Evolutionary conservation across 2,797 vertebrate species (phyloP).

Genomic region (Cuniculus paca): DNA sequence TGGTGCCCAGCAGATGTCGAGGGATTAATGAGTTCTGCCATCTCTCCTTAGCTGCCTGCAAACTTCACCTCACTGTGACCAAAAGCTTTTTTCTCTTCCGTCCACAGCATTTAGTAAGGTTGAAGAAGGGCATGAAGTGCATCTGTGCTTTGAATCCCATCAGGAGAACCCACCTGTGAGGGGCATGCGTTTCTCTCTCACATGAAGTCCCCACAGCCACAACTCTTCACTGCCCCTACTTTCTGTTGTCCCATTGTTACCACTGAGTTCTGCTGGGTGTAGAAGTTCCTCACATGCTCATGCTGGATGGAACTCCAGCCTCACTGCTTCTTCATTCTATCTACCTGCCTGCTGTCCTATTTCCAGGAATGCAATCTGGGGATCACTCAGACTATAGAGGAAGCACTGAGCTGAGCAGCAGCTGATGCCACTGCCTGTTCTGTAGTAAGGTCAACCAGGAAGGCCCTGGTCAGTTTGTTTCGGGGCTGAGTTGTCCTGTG

Average conservation of each 20-base stretch:
- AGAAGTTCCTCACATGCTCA: not conserved
- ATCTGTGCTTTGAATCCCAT: not conserved
- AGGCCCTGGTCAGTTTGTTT: not conserved
- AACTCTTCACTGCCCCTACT: not conserved
- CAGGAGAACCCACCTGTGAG: not conserved
- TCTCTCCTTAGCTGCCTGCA: not conserved
- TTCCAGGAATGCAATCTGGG: constrained; percentile 11
- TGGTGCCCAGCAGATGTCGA: not conserved
- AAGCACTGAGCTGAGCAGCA: constrained; percentile 17
- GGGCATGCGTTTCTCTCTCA: not conserved
- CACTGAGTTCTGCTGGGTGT: not conserved
- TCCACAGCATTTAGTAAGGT: not conserved
- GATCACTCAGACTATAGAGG: not conserved
- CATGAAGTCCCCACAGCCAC: not conserved
- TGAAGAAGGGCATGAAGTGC: not conserved
- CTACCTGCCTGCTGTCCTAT: not conserved
- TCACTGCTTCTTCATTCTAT: not conserved
- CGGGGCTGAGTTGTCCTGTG: not conserved
- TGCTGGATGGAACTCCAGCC: not conserved
- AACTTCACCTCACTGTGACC: not conserved
- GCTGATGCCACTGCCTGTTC: not conserved
- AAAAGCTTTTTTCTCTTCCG: not conserved
- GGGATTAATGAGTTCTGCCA: not conserved
- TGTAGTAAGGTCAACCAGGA: not conserved
- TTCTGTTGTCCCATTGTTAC: not conserved